phyloP scores from a whole-genome alignment of 2,113 vertebrate genomes.

The Rhabdomys dilectus region DNA sequence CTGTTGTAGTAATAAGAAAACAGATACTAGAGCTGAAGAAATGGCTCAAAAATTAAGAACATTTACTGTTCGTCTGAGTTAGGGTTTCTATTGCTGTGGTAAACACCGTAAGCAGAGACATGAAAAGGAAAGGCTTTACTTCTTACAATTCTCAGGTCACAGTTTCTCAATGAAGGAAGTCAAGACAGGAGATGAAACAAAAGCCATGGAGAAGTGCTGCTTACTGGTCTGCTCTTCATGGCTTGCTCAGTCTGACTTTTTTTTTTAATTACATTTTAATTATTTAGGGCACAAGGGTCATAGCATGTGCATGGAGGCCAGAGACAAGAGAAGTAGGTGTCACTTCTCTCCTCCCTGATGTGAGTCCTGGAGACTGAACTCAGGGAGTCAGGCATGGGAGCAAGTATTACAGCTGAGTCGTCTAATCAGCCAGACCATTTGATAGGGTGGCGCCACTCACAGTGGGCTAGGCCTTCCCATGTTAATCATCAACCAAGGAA shows the following conservation, averaged over 20 bases:
- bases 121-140: background rate
- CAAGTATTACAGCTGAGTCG: background rate
- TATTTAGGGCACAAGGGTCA: background rate
- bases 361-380: background rate
- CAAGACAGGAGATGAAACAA: background rate
- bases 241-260: background rate
- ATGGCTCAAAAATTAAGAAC: background rate
- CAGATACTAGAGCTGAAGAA: background rate
- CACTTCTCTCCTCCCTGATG: background rate
- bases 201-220: background rate
- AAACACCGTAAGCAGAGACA: background rate
- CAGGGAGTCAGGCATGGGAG: background rate
- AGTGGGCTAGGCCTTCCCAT: background rate
- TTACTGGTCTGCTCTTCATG: background rate
- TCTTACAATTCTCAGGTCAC: background rate
- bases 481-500: background rate
- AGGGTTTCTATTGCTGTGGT: background rate
- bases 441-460: background rate
- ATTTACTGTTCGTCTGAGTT: background rate
- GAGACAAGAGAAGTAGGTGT: background rate
- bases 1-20: conserved; percentile 18
- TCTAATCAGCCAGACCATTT: background rate
- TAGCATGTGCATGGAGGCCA: background rate
- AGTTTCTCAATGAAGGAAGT: background rate
- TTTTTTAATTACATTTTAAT: background rate